phyloP scores from a whole-genome alignment of 2,113 vertebrate species.

The Crotalus tigris region DNA sequence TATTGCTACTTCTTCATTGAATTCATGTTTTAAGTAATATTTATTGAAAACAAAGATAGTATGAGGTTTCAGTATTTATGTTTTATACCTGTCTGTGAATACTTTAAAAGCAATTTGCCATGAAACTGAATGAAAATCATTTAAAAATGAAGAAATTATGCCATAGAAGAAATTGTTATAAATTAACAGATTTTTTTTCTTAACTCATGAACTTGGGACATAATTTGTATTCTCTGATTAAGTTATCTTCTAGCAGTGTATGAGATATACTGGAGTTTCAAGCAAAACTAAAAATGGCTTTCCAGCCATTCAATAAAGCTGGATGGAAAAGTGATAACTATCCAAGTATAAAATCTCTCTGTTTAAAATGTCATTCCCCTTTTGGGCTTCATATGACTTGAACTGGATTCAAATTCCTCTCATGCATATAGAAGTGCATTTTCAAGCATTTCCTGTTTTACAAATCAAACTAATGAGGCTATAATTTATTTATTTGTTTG shows the following conservation, averaged over 20 bases:
- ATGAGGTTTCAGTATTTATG: not conserved
- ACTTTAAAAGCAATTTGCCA: too few relatives aligned
- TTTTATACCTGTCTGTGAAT: too few relatives aligned
- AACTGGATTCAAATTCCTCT: not conserved
- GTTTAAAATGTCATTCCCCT: not conserved
- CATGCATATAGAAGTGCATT: too few relatives aligned
- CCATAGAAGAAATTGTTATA: not conserved
- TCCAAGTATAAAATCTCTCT: not conserved
- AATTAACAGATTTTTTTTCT: not conserved
- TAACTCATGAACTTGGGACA: not conserved
- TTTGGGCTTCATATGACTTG: not conserved
- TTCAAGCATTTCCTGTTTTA: too few relatives aligned
- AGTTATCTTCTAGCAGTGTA: not conserved
- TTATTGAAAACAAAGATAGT: not conserved
- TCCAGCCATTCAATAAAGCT: too few relatives aligned
- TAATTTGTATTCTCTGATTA: not conserved
- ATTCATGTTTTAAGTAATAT: not conserved
- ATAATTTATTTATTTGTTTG: too few relatives aligned
- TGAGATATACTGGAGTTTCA: not conserved
- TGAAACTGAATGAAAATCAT: too few relatives aligned
- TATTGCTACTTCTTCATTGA: not conserved
- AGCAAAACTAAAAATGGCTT: not conserved
- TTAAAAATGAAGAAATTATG: too few relatives aligned
- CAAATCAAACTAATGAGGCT: too few relatives aligned
- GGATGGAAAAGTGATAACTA: not conserved